Conservation (phyloP, 2,888 invertebrate species). For the Rhingia campestris region DNA sequence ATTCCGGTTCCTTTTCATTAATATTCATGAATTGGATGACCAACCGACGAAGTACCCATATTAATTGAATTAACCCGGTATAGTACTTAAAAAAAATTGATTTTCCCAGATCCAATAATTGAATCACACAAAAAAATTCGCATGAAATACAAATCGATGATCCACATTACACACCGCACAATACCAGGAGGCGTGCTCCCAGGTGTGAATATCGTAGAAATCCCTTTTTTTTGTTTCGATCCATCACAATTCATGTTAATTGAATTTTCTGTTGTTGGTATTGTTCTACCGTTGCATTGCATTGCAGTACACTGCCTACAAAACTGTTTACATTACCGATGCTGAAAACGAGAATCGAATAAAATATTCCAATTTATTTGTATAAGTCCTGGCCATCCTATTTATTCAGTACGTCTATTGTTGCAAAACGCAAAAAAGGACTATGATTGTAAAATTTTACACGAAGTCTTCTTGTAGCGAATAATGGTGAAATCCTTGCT, state of each 20-base stretch:
- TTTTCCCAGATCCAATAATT: not conserved
- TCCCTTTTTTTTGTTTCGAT: constrained; percentile 1
- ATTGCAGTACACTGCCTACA: constrained; percentile 15
- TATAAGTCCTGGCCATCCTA: constrained; percentile 23
- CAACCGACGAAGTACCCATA: not conserved
- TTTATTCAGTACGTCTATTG: too few species aligned
- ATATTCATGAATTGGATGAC: not conserved
- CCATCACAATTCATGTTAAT: constrained; percentile 34
- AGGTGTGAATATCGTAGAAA: constrained; percentile 10
- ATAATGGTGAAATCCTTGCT: too few species aligned
- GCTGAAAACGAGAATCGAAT: constrained; percentile 19
- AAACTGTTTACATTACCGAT: constrained; percentile 35
- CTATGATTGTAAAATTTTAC: too few species aligned
- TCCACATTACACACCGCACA: constrained; percentile 4
- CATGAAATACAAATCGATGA: not conserved
- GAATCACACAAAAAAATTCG: not conserved
- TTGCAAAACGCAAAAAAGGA: too few species aligned
- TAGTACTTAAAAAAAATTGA: too few species aligned
- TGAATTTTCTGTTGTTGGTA: constrained; percentile 24
- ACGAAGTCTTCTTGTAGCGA: too few species aligned
- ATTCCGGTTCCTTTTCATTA: not conserved
- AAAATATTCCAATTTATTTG: constrained; percentile 44
- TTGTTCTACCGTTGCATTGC: too few species aligned
- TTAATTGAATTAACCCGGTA: too few species aligned
- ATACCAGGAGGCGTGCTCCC: not conserved